Percentiles rank a stretch among this genome's conserved stretches.
phyloP scores from a whole-genome alignment of 37 sponge, comb jelly and placozoan species.

The Oopsacas minuta region DNA sequence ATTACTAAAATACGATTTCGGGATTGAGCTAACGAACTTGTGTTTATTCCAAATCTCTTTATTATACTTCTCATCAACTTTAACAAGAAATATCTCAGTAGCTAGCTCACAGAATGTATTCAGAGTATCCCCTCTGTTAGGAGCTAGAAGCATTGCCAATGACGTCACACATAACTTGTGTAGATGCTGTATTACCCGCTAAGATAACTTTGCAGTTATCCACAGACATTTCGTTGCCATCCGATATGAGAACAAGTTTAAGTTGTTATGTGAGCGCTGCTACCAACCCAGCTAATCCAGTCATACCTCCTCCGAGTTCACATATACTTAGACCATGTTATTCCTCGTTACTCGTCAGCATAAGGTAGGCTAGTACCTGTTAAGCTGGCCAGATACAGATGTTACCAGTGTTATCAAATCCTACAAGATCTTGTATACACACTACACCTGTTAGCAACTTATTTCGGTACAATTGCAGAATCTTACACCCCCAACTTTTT shows the following conservation, averaged over 20 bases:
- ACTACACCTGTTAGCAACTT: not conserved
- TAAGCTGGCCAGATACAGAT: slow-evolving; percentile 67
- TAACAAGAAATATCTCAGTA: slow-evolving; percentile 15
- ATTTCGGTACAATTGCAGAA: too few species aligned
- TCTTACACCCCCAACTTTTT: too few species aligned
- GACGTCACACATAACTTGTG: slow-evolving; percentile 20
- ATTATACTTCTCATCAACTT: slow-evolving; percentile 20
- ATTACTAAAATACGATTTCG: not conserved
- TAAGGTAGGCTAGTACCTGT: slow-evolving; percentile 53
- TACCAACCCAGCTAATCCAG: slow-evolving; percentile 49
- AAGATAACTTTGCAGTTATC: slow-evolving; percentile 28
- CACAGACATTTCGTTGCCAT: slow-evolving; percentile 41
- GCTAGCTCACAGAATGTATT: slow-evolving; percentile 32
- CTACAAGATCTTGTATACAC: slow-evolving; percentile 18
- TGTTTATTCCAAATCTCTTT: slow-evolving; percentile 31
- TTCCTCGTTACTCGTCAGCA: slow-evolving; percentile 24
- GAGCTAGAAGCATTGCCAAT: slow-evolving; percentile 35
- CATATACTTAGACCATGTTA: slow-evolving; percentile 24
- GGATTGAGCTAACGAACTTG: not conserved
- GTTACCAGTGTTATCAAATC: slow-evolving; percentile 71
- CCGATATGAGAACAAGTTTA: slow-evolving; percentile 34
- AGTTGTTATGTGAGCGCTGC: slow-evolving; percentile 29
- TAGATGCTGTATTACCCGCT: not conserved
- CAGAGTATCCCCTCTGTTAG: slow-evolving; percentile 32
- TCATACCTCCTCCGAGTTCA: slow-evolving; percentile 69